Conservation (phyloP, 2,888 invertebrate species). For the Tenodera sinensis region DNA sequence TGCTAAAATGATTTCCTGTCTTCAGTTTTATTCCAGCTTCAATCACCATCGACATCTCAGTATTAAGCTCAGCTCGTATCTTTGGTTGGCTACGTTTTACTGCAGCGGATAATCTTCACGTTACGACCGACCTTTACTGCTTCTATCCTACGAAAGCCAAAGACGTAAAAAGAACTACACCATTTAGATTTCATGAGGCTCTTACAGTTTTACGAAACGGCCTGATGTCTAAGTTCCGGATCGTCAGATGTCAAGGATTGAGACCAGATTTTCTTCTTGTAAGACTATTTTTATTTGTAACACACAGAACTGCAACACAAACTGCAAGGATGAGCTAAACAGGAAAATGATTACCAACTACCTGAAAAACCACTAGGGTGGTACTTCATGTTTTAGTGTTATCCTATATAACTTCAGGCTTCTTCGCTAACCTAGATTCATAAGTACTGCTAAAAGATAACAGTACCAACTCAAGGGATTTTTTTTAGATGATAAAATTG, state of each 20-base stretch:
- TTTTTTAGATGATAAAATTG: too few species aligned
- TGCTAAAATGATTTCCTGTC: neutral
- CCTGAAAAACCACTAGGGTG: too few species aligned
- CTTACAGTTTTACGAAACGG: neutral
- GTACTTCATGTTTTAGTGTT: too few species aligned
- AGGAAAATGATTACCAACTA: too few species aligned
- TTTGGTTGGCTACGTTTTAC: neutral
- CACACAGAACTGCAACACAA: too few species aligned
- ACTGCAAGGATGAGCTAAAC: too few species aligned
- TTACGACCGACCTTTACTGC: neutral
- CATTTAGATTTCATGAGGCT: neutral
- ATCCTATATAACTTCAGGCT: too few species aligned
- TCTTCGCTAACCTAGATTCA: too few species aligned
- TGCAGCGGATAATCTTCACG: neutral
- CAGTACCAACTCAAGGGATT: too few species aligned
- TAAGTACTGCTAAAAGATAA: too few species aligned
- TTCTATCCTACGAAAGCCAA: neutral
- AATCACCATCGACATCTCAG: neutral
- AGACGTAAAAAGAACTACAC: neutral
- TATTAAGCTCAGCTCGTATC: neutral
- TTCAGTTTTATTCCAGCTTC: neutral
- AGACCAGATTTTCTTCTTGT: neutral
- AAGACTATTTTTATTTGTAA: too few species aligned
- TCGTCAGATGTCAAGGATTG: neutral
- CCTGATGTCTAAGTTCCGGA: neutral